A percentile compares a stretch with the other conserved stretches of the same genome.
Conservation (phyloP, 2,888 invertebrate species). For the Actias luna region DNA sequence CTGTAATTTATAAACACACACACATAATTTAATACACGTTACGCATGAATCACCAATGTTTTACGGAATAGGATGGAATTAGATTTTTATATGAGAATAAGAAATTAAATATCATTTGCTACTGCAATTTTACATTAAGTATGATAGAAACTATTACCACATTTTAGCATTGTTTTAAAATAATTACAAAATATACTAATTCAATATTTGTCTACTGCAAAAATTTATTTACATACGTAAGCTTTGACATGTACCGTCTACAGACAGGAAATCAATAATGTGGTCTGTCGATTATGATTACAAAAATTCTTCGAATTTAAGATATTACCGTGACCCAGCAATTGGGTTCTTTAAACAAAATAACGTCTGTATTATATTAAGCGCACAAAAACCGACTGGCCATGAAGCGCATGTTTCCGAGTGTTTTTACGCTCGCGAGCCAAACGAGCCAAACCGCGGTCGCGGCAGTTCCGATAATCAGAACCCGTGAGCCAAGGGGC, state of each 20-base stretch:
- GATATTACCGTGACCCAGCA: conserved; percentile 36
- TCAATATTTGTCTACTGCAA: not conserved
- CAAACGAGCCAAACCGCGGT: conserved; percentile 22
- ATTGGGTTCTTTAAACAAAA: conserved; percentile 36
- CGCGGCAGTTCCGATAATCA: conserved; percentile 16
- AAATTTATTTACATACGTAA: not conserved
- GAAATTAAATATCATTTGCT: conserved; percentile 4
- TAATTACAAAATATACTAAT: not conserved
- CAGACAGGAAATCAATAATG: not conserved
- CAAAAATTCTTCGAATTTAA: conserved; percentile 5
- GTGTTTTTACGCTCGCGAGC: conserved; percentile 39
- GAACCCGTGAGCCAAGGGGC: conserved; percentile 27
- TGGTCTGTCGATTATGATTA: not conserved
- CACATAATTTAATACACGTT: not conserved
- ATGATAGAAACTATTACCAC: not conserved
- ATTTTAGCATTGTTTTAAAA: not conserved
- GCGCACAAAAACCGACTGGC: conserved; percentile 46
- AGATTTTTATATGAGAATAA: not conserved
- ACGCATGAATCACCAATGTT: conserved; percentile 6
- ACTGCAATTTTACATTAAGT: not conserved
- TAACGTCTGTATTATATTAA: conserved; percentile 25
- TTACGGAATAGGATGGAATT: not conserved
- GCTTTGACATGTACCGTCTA: not conserved
- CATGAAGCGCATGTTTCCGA: conserved; percentile 50
- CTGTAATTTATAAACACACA: not conserved